A percentile compares a stretch with the other conserved stretches of the same genome.
Evolutionary conservation across 37 sponge, comb jelly and placozoan genomes (phyloP).

Genomic region (Ianthella basta): DNA sequence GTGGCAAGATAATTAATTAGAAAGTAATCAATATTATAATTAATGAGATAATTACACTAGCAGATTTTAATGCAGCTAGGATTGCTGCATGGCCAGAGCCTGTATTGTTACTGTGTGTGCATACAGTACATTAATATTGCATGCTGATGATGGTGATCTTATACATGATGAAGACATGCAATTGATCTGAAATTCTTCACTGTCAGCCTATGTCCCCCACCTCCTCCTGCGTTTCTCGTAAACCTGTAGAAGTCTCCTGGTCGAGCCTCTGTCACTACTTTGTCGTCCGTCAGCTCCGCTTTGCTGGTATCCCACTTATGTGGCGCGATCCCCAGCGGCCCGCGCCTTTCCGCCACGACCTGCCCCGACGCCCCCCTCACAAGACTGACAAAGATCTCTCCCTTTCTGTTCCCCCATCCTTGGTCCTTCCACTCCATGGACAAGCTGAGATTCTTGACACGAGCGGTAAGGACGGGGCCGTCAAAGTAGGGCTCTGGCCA

Average conservation of each 20-base stretch:
- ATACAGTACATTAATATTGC: too few relatives aligned
- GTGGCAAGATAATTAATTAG: too few relatives aligned
- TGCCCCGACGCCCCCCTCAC: slow-evolving; percentile 8
- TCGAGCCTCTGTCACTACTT: slow-evolving; percentile 18
- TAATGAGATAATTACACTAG: too few relatives aligned
- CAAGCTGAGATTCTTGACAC: slow-evolving; percentile 42
- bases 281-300: slow-evolving; percentile 23
- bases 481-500: slow-evolving; percentile 50
- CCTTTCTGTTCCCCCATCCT: slow-evolving; percentile 59
- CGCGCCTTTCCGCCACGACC: slow-evolving; percentile 33
- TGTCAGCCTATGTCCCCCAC: slow-evolving; percentile 34
- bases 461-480: slow-evolving; percentile 28
- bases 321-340: slow-evolving; percentile 31
- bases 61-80: too few relatives aligned
- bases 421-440: slow-evolving; percentile 58
- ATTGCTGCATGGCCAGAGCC: too few relatives aligned
- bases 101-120: too few relatives aligned
- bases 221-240: slow-evolving; percentile 42
- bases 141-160: background rate
- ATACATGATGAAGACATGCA: background rate
- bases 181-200: slow-evolving; percentile 31
- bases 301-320: slow-evolving; percentile 21
- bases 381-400: slow-evolving; percentile 40
- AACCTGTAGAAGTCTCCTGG: slow-evolving; percentile 31
- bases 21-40: too few relatives aligned